Conservation (phyloP, 2,797 vertebrate genomes). For the Chlorospingus semifuscus region DNA sequence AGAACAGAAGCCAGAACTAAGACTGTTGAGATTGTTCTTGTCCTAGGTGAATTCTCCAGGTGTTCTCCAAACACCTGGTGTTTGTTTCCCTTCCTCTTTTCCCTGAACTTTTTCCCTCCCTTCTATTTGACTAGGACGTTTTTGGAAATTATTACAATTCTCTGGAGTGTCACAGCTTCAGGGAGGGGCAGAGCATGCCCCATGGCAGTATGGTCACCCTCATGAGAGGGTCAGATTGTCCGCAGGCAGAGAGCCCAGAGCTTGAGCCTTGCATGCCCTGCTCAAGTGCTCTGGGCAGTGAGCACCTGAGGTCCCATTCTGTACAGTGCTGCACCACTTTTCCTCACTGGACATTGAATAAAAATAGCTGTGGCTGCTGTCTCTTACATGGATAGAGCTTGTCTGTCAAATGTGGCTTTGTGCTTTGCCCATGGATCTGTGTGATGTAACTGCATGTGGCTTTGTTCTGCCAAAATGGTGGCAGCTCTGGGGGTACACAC, state of each 20-base stretch:
- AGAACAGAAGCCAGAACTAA: background rate
- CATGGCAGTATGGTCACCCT: background rate
- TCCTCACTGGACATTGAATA: accelerated
- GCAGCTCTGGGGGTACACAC: background rate
- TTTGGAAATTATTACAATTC: background rate
- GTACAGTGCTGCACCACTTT: background rate
- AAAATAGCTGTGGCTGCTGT: background rate
- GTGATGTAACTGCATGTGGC: background rate
- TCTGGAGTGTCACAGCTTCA: background rate
- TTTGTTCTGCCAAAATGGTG: background rate
- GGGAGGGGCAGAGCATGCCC: background rate
- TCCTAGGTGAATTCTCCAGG: background rate
- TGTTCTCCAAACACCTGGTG: too few species aligned
- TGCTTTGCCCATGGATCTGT: background rate
- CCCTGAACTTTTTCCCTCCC: background rate
- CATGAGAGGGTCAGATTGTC: accelerated
- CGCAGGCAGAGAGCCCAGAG: background rate
- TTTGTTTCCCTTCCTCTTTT: background rate
- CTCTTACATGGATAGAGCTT: background rate
- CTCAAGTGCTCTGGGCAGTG: background rate
- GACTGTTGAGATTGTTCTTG: background rate
- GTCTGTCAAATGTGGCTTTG: background rate
- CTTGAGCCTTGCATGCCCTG: accelerated
- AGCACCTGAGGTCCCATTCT: background rate
- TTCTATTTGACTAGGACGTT: background rate